Percentiles rank a stretch among this genome's conserved stretches.
These are phyloP conservation scores for Phortica variegata DNA, from an alignment of 1,140 invertebrate genomes.

Conservation along the genomic window DNA sequence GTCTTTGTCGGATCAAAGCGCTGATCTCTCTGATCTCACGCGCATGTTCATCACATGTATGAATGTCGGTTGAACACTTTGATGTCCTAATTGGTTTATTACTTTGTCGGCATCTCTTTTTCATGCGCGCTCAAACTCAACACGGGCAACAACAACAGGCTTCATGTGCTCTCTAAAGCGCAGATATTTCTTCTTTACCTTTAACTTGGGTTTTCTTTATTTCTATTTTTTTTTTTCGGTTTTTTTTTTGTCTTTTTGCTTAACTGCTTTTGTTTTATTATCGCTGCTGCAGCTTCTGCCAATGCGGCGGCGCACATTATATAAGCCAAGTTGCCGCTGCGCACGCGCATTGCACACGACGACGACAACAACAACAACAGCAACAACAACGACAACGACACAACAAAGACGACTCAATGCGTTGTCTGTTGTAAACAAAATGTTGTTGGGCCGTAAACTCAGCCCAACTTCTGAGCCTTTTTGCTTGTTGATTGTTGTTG, in stretches of 20 bases:
- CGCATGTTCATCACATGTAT: conserved; percentile 9
- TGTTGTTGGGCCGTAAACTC: conserved; percentile 5
- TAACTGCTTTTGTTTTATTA: conserved; percentile 25
- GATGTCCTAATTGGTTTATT: conserved; percentile 54
- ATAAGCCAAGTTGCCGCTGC: no score
- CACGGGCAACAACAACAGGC: no score
- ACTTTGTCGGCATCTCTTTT: conserved; percentile 49
- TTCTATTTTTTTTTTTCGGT: no score
- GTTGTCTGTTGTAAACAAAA: no score
- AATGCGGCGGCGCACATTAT: no score
- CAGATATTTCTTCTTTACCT: conserved; percentile 6
- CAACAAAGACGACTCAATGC: no score
- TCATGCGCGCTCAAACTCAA: no score
- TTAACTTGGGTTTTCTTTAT: no score
- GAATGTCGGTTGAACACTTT: conserved; percentile 51
- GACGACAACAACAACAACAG: conserved; percentile 2
- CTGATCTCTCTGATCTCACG: conserved; percentile 45
- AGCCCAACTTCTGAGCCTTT: background rate
- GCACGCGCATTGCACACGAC: no score
- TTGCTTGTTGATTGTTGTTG: background rate
- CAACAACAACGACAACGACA: conserved; percentile 17
- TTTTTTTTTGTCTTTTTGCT: conserved; percentile 13
- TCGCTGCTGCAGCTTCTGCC: conserved; percentile 20
- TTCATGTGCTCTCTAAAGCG: no score
- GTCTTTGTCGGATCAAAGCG: conserved; percentile 51